A percentile compares a stretch with the other conserved stretches of the same genome.
phyloP scores from a whole-genome alignment of 2,888 invertebrate species.

The Sinopyrophorus schimmeli region DNA sequence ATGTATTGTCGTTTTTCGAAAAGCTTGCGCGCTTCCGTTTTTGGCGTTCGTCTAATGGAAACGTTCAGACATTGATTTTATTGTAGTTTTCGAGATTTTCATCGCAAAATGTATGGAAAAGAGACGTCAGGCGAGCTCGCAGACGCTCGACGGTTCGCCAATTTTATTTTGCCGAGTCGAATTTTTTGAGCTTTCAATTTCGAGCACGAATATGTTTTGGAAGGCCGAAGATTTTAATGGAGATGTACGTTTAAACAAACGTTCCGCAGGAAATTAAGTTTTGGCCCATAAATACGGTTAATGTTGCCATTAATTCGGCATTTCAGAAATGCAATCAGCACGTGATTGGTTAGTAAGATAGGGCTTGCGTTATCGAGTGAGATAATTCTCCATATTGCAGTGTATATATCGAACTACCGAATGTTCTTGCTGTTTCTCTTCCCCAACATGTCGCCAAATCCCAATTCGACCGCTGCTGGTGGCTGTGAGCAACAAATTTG shows the following conservation, averaged over 20 bases:
- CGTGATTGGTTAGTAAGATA: constrained; percentile 25
- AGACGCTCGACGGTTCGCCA: constrained; percentile 6
- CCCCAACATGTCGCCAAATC: constrained; percentile 26
- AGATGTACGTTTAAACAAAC: not conserved
- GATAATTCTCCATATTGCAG: constrained; percentile 28
- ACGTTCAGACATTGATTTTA: not conserved
- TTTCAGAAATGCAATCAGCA: constrained; percentile 26
- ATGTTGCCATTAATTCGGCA: constrained; percentile 19
- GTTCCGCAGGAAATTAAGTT: constrained; percentile 15
- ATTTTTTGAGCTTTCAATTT: not conserved
- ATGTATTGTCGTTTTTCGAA: too few species aligned
- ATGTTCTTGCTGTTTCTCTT: constrained; percentile 25
- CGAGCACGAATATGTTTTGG: not conserved
- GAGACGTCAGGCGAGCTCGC: constrained; percentile 9
- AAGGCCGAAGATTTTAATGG: not conserved
- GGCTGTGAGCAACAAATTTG: too few species aligned
- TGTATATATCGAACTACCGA: constrained; percentile 25
- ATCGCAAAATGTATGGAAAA: constrained; percentile 7
- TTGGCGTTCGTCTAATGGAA: too few species aligned
- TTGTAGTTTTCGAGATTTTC: constrained; percentile 4
- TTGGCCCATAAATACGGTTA: constrained; percentile 15
- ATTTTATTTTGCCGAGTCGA: not conserved
- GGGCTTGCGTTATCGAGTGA: constrained; percentile 26
- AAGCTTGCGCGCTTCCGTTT: too few species aligned
- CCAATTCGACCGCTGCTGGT: constrained; percentile 27